Conservation (phyloP, 2,113 vertebrate genomes). For the Ochotona princeps region DNA sequence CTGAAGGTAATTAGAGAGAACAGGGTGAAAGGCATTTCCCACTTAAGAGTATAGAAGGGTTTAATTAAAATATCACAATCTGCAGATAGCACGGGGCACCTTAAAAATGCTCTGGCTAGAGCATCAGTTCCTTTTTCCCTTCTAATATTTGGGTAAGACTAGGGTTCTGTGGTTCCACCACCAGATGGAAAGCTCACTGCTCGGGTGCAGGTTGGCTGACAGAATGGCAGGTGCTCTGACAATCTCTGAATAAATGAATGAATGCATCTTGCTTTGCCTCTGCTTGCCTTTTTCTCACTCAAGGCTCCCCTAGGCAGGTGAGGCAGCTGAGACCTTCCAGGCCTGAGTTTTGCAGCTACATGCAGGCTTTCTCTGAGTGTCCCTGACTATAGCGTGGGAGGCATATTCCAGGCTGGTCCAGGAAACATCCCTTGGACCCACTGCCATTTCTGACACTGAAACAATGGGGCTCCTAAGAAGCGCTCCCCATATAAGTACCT, state of each 20-base stretch:
- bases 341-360: background rate
- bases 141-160: background rate
- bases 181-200: background rate
- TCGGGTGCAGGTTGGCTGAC: background rate
- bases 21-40: conserved; percentile 77
- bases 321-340: background rate
- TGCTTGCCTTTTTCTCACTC: background rate
- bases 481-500: background rate
- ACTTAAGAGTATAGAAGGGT: conserved; percentile 78
- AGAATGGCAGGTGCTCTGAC: conserved; percentile 25
- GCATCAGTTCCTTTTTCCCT: background rate
- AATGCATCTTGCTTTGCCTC: background rate
- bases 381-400: background rate
- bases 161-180: background rate
- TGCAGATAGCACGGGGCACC: conserved; percentile 67
- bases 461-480: background rate
- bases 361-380: background rate
- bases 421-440: background rate
- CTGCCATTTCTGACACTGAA: background rate
- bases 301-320: background rate
- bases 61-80: conserved; percentile 84
- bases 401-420: background rate
- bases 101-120: conserved; percentile 27
- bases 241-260: background rate
- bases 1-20: conserved; percentile 70